These are phyloP conservation scores for Falco cherrug DNA, from an alignment of 2,797 vertebrate genomes.

Conservation along the genomic window DNA sequence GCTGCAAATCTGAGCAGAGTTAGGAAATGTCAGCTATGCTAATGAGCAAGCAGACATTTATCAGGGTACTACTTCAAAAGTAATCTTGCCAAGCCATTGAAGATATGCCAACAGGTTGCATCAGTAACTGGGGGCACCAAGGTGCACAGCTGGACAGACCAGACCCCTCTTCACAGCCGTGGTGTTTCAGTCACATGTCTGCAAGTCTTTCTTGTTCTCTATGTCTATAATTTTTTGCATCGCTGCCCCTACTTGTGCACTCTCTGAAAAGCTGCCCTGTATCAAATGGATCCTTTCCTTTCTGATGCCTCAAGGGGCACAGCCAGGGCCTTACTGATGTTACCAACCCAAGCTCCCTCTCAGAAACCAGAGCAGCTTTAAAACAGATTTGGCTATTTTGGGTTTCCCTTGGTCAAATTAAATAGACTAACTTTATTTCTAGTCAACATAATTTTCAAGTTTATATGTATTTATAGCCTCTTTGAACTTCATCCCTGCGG, in stretches of 20 bases:
- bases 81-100: neutral
- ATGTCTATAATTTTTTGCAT: neutral
- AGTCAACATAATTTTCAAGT: neutral
- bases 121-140: neutral
- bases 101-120: neutral
- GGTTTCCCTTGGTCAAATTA: neutral
- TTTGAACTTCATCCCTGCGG: neutral
- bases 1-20: neutral
- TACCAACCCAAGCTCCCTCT: neutral
- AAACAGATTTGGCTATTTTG: neutral
- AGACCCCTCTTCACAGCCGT: rapidly evolving
- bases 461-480: neutral
- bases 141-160: rapidly evolving
- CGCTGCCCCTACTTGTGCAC: neutral
- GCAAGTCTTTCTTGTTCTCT: neutral
- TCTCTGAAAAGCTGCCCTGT: neutral
- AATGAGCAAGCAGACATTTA: neutral
- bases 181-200: neutral
- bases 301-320: neutral
- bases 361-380: neutral
- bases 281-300: neutral
- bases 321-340: neutral
- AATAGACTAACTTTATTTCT: neutral
- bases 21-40: neutral
- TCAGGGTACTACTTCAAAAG: neutral